Percentiles rank a stretch among this genome's conserved stretches.
phyloP scores from a whole-genome alignment of 2,797 vertebrate genomes.

The Enteromius unitaeniatus region DNA sequence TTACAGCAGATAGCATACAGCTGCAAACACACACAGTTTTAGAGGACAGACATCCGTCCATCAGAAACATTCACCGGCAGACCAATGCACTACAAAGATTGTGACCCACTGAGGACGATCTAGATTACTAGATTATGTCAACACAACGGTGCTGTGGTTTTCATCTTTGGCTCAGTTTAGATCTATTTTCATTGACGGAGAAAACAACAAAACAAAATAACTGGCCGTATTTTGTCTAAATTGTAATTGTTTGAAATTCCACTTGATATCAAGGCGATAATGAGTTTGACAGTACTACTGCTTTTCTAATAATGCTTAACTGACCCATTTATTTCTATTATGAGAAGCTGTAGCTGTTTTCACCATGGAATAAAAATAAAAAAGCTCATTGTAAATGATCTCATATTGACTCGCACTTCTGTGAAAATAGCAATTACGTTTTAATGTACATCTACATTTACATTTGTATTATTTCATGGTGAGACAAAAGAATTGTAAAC shows the following conservation, averaged over 20 bases:
- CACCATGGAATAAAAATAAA: not conserved
- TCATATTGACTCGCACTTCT: too few species aligned
- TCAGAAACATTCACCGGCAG: slow-evolving; percentile 12
- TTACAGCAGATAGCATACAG: slow-evolving; percentile 78
- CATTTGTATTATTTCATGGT: not conserved
- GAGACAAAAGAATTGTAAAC: not conserved
- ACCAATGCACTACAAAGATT: slow-evolving; percentile 10
- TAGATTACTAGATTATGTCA: slow-evolving; percentile 54
- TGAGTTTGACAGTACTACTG: not conserved
- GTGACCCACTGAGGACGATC: slow-evolving; percentile 33
- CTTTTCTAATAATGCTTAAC: not conserved
- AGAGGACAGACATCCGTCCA: slow-evolving; percentile 24
- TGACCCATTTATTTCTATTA: not conserved
- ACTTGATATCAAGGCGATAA: not conserved
- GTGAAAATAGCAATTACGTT: too few species aligned
- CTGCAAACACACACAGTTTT: slow-evolving; percentile 59
- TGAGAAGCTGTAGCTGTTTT: not conserved
- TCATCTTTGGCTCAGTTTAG: not conserved
- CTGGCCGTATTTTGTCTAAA: not conserved
- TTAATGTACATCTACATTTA: not conserved
- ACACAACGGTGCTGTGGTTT: slow-evolving; percentile 53
- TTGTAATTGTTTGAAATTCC: not conserved
- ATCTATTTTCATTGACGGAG: not conserved
- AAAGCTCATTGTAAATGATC: not conserved
- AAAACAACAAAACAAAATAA: not conserved